Conservation (phyloP, 2,797 vertebrate genomes). For the Amphiprion clarkii region DNA sequence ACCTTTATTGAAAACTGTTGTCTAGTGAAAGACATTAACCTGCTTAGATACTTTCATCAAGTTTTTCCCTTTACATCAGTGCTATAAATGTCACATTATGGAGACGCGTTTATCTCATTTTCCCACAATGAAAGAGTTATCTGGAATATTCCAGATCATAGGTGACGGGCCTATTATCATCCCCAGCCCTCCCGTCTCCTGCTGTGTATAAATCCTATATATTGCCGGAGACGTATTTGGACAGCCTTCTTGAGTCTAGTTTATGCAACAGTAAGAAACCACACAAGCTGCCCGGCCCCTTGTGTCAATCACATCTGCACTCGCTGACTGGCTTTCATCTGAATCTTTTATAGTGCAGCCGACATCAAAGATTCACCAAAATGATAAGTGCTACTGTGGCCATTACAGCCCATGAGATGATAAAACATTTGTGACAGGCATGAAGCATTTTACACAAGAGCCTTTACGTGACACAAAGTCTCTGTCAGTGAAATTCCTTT, state of each 20-base stretch:
- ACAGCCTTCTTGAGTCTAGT: conserved; percentile 56
- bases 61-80: conserved; percentile 15
- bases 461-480: conserved; percentile 26
- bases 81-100: conserved; percentile 31
- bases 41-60: not conserved
- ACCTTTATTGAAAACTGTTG: conserved; percentile 15
- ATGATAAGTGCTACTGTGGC: conserved; percentile 48
- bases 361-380: conserved; percentile 52
- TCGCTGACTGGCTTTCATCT: conserved; percentile 55
- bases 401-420: conserved; percentile 20
- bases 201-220: conserved; percentile 46
- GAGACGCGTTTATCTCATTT: conserved; percentile 49
- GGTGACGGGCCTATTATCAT: conserved; percentile 69
- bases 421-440: conserved; percentile 55
- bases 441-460: conserved; percentile 27
- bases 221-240: conserved; percentile 58
- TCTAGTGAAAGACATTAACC: conserved; percentile 31
- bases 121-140: conserved; percentile 27
- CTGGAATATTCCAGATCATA: conserved; percentile 60
- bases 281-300: conserved; percentile 56
- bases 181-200: conserved; percentile 36
- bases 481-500: conserved; percentile 30
- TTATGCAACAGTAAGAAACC: conserved; percentile 68
- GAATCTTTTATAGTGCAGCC: conserved; percentile 53
- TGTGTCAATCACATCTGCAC: conserved; percentile 66